Base-by-base conservation (phyloP, 2,797 vertebrate species). In the Epinephelus coioides region DNA sequence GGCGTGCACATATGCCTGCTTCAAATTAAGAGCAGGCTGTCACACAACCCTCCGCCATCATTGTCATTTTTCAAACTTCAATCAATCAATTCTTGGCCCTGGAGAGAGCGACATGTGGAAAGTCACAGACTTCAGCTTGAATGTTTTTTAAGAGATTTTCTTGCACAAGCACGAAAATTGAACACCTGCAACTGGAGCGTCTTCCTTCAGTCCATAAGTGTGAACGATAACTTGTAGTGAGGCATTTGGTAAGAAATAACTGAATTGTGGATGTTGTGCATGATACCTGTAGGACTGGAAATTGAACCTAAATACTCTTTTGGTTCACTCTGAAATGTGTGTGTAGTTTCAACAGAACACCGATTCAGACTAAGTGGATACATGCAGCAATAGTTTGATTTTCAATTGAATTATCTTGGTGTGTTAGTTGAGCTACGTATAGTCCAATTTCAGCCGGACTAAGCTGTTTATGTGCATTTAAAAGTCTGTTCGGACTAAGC, bases 21-120 rank as follows among this genome's bases (percentile, higher is more conserved):
- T 77, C 23, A 81, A 71, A 83, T 86, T 47, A 77, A 66, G 65
- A 67, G 14, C 75, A 67, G 43, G 40, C 69, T 62, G 57, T 30
- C 27, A 68, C 38, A 30, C 49, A 75, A 61, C 43, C 18, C 47
- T 65, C 73, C 55, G 46, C 30, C 54, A 70, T 63, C 34, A 49
- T 69, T 66, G 56, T 46, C 56, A 61, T 79, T 78, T 79, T 56
- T 82, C 19, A 64, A 60, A 56, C 34, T 74, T 81, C 50, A 72
- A 75, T 86, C 71, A 74, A 55, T 84, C 71, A 69, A 51, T 40
- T 38, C 18, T 46, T 51, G 13, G 68, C 59, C 38, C 68, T 15
- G 30, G 71, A 72, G 65, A 76, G 34, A 47, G 21, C 59, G 47
- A 66, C 61, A 44, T 40, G 11, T 80, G 69, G 49, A 79, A 83